A percentile compares a stretch with the other conserved stretches of the same genome.
Evolutionary conservation across 2,797 vertebrate species (phyloP).

Genomic region (Pagetopsis macropterus): DNA sequence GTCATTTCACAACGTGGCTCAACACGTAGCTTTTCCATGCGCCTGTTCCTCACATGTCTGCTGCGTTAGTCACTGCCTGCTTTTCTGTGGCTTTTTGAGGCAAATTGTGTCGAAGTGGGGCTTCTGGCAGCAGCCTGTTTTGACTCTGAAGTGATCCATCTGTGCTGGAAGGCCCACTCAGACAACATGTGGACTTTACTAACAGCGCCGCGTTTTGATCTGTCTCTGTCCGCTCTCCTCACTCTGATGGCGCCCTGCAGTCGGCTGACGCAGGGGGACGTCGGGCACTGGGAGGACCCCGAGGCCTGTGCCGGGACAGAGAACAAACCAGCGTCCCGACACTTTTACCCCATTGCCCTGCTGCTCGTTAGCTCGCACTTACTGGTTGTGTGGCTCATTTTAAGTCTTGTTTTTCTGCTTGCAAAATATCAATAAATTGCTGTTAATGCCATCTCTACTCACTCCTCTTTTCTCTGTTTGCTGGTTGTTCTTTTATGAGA

Average conservation of each 20-base stretch:
- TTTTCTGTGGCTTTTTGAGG: slow-evolving; percentile 42
- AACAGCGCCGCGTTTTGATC: slow-evolving; percentile 70
- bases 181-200: slow-evolving; percentile 59
- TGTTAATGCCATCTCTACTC: slow-evolving; percentile 76
- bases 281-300: slow-evolving; percentile 94
- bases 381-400: slow-evolving; percentile 99
- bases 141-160: slow-evolving; percentile 9
- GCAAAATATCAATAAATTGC: slow-evolving; percentile 99
- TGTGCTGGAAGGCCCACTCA: slow-evolving; percentile 37
- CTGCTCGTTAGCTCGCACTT: slow-evolving; percentile 99
- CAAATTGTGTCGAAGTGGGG: slow-evolving; percentile 47
- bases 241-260: slow-evolving; percentile 82
- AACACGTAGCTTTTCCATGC: background rate
- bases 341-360: slow-evolving; percentile 99
- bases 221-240: slow-evolving; percentile 69
- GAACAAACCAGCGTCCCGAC: slow-evolving; percentile 98
- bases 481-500: slow-evolving; percentile 19
- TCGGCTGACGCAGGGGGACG: slow-evolving; percentile 93
- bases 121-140: slow-evolving; percentile 15
- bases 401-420: slow-evolving; percentile 99
- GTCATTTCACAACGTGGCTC: slow-evolving; percentile 16
- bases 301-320: slow-evolving; percentile 94
- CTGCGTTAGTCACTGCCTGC: slow-evolving; percentile 33
- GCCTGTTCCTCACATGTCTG: slow-evolving; percentile 20
- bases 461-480: slow-evolving; percentile 58